Conservation (phyloP, 2,888 invertebrate species). For the Willowsia nigromaculata region DNA sequence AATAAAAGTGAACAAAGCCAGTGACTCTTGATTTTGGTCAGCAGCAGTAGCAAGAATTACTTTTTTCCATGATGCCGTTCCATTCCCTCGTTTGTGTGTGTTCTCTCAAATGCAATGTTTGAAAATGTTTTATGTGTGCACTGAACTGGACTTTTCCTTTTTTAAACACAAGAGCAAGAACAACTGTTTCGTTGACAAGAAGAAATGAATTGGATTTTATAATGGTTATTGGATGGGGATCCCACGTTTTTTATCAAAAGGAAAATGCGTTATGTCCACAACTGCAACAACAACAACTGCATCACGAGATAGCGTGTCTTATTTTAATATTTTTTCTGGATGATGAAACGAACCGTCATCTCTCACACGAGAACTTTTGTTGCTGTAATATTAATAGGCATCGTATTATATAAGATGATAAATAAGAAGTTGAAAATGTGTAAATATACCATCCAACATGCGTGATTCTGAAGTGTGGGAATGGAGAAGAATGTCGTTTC, state of each 20-base stretch:
- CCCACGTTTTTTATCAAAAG: background rate
- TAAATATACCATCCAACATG: background rate
- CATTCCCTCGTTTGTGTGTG: background rate
- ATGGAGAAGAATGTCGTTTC: background rate
- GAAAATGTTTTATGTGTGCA: background rate
- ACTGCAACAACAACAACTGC: slow-evolving; percentile 19
- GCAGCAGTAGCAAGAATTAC: background rate
- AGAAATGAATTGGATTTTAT: background rate
- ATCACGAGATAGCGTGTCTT: slow-evolving; percentile 32
- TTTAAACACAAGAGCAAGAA: background rate
- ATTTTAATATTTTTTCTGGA: background rate
- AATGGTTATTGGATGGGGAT: background rate
- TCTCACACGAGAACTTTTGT: background rate
- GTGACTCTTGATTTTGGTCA: background rate
- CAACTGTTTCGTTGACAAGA: slow-evolving; percentile 9
- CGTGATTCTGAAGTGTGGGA: slow-evolving; percentile 7
- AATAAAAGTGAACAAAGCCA: background rate
- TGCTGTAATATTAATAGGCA: background rate
- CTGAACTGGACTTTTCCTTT: background rate
- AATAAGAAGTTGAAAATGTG: background rate
- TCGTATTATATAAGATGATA: background rate
- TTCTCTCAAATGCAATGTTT: background rate
- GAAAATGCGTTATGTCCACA: slow-evolving; percentile 36
- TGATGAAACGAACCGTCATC: background rate
- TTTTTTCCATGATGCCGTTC: background rate